Evolutionary conservation across 2,888 invertebrate genomes (phyloP), one percentile per base, ranked within the genome.

Genomic region (Abrostola tripartita): DNA sequence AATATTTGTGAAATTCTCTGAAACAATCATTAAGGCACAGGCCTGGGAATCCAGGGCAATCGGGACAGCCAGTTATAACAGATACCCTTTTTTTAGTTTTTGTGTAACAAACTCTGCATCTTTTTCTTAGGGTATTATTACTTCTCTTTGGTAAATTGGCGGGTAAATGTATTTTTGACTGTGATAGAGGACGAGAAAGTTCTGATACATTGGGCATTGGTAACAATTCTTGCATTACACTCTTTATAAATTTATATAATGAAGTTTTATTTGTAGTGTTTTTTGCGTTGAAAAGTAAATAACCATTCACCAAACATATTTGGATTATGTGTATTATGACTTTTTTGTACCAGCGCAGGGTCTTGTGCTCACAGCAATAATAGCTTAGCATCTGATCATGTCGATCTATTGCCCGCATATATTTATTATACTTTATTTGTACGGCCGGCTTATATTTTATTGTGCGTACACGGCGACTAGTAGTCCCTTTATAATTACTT

Each of bases 361-460:
- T 70, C 52, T 73, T 73, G 44, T 67, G 67, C 49, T 70, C 62
- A 52, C 68, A 65, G 37, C 59, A 66, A 59, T 73, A 73, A 65
- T 65, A 72, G 58, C 65, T 68, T 54, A 71, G 52, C 59, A 74
- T 59, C 54, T 74, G 74, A 40, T 68, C 67, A 54, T 63, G 63
- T 63, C 63, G 58, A 55, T 76, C 72, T 55, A 74, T 67, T 68
- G 74, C 61, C 52, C 74, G 68, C 68, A 76, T 74, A 63, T 72
- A 72, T 69, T 76, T 74, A 65, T 74, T 74, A 63, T 72, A 74
- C 36, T 58, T 61, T 59, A 60, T 55, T 66, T 75, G 73, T 61
- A 73, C 75, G 38, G 65, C 68, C 37, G 72, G 74, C 58, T 77
- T 78, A 71, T 70, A 78, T 78, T 76, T 76, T 53, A 76, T 52